Evolutionary conservation across 1,140 invertebrate species (phyloP), one percentile per base, ranked within the genome.

Genomic region (Drosophila murphyi): DNA sequence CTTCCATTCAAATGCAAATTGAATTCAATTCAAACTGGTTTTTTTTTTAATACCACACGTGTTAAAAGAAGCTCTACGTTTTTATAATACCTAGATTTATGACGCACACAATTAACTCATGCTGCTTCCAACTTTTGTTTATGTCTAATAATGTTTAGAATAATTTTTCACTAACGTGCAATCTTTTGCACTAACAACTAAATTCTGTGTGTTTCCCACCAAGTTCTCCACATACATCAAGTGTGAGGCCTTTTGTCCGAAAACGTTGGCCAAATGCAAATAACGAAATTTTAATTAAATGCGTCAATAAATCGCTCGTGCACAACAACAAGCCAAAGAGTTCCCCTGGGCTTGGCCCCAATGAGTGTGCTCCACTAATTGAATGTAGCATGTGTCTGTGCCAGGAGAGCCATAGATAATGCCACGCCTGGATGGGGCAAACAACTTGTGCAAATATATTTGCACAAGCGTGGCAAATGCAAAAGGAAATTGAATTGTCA

Each of bases 231-330:
- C 20, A 67, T 32, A 35, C 35, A 67, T 56, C 41, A 50, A 56
- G 31, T 43, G 31, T 50, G 43, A 7, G 54, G 29, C 12, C 47
- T 28, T 52, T 63, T 29, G 47, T 39, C 35, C 20, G 0, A 54
- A 52, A 59, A 31, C 20, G 63, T 62, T 57, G 57, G 28, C 35
- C 63, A 47, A 54, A 69, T 77, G 77, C 70, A 80, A 80, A 80
- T 80, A 74, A 70, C 72, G 80, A 73, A 67, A 77, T 72, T 87
- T 83, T 87, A 82, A 87, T 87, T 80, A 87, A 77, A 73, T 76
- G 61, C 60, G 67, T 81, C 76, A 82, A 87, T 83, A 87, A 87
- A 76, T 78, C 55, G 64, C 69, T 47, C 43, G 34, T 20, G 39
- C 50, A 48, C 37, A 62, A 62, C 57, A 56, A n/a, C 54, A 3